A percentile compares a stretch with the other conserved stretches of the same genome.
phyloP scores from a whole-genome alignment of 2,113 vertebrate species.

The Nothocercus julius region DNA sequence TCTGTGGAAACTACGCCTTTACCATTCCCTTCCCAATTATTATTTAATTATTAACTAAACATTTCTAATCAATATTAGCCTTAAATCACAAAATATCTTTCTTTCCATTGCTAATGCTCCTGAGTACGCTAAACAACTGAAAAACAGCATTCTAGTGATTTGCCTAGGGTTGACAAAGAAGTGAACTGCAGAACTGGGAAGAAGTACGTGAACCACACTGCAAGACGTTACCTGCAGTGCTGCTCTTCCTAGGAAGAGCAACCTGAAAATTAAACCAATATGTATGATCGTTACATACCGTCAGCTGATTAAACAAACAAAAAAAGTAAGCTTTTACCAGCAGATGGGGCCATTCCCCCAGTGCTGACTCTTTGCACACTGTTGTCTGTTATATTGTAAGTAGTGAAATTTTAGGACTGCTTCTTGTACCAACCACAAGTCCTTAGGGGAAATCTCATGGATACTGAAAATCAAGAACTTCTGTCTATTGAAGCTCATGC shows the following conservation, averaged over 20 bases:
- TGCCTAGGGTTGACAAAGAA: neutral
- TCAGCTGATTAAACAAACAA: neutral
- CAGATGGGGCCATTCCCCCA: slow-evolving; percentile 51
- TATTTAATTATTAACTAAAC: neutral
- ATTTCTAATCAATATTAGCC: neutral
- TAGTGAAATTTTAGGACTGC: neutral
- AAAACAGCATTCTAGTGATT: neutral
- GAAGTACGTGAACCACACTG: neutral
- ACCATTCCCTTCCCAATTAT: neutral
- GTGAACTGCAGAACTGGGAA: neutral
- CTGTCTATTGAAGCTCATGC: neutral
- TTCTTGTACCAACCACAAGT: neutral
- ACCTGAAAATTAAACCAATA: neutral
- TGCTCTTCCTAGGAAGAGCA: neutral
- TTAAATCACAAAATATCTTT: neutral
- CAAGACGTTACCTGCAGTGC: neutral
- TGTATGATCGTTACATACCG: neutral
- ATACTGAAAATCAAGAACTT: neutral
- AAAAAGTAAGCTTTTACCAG: neutral
- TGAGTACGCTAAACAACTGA: neutral
- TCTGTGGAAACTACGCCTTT: neutral
- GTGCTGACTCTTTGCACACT: rapidly evolving
- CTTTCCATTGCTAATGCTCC: neutral
- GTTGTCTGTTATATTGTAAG: neutral
- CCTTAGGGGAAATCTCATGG: rapidly evolving